Evolutionary conservation across 2,797 vertebrate genomes (phyloP).

Genomic region (Enteromius thamalakanensis): DNA sequence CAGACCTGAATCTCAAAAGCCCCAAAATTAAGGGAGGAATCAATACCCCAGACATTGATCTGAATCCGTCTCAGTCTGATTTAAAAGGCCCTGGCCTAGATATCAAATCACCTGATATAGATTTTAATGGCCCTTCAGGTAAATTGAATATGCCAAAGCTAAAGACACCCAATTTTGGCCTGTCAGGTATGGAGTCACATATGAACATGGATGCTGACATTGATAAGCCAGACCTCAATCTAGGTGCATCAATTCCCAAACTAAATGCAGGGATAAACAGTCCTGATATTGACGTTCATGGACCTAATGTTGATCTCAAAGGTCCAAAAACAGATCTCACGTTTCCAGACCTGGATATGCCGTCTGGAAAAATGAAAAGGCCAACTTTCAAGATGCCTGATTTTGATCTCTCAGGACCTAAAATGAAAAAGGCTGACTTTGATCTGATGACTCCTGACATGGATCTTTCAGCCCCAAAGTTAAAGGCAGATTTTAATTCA

Average conservation of each 20-base stretch:
- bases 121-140: constrained; percentile 51
- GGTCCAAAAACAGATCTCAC: constrained; percentile 43
- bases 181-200: constrained; percentile 45
- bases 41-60: constrained; percentile 31
- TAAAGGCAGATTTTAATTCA: constrained; percentile 46
- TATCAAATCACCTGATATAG: constrained; percentile 52
- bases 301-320: constrained; percentile 51
- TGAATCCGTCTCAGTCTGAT: constrained; percentile 40
- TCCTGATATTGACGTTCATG: constrained; percentile 55
- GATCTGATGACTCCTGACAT: constrained; percentile 44
- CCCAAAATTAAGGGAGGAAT: constrained; percentile 46
- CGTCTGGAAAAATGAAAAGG: constrained; percentile 61
- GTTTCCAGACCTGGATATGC: constrained; percentile 53
- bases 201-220: constrained; percentile 49
- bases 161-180: constrained; percentile 52
- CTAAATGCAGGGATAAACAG: constrained; percentile 37
- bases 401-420: constrained; percentile 59
- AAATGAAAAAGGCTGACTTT: constrained; percentile 37
- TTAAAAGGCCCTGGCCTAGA: constrained; percentile 42
- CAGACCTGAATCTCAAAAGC: constrained; percentile 48
- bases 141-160: constrained; percentile 60
- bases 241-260: constrained; percentile 39
- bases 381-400: constrained; percentile 59
- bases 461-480: constrained; percentile 40
- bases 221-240: constrained; percentile 48